phyloP scores from a whole-genome alignment of 64 coral and sea anemone species.

The Pachyseris speciosa region DNA sequence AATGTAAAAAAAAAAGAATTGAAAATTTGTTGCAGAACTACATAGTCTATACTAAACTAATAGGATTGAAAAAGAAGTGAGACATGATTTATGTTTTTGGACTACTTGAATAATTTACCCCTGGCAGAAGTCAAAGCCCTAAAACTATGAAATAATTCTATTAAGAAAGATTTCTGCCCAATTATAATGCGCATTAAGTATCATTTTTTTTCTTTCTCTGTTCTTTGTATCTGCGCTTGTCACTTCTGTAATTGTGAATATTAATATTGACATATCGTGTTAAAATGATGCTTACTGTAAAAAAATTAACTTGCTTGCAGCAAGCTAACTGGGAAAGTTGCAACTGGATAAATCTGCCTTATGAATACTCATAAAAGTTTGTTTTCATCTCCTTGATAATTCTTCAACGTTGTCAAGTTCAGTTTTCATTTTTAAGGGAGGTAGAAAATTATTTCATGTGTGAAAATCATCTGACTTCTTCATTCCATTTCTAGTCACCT shows the following conservation, averaged over 20 bases:
- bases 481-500: no score
- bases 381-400: neutral
- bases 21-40: constrained; percentile 11
- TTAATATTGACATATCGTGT: constrained; percentile 26
- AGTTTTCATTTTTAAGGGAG: no score
- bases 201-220: neutral
- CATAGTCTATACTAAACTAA: neutral
- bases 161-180: constrained; percentile 2
- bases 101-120: constrained; percentile 6
- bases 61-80: neutral
- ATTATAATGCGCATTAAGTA: neutral
- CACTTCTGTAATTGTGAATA: constrained; percentile 36
- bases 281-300: neutral
- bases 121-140: neutral
- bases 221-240: constrained; percentile 22
- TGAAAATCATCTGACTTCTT: no score
- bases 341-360: neutral
- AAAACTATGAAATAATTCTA: constrained; percentile 22
- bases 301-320: constrained; percentile 1
- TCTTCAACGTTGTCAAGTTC: neutral
- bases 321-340: neutral
- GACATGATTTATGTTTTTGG: constrained; percentile 20
- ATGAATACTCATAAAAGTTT: neutral
- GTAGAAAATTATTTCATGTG: no score
- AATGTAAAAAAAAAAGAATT: constrained; percentile 48